A percentile compares a stretch with the other conserved stretches of the same genome.
Evolutionary conservation across 2,888 invertebrate genomes (phyloP).

Genomic region (Diadegma fenestrale): DNA sequence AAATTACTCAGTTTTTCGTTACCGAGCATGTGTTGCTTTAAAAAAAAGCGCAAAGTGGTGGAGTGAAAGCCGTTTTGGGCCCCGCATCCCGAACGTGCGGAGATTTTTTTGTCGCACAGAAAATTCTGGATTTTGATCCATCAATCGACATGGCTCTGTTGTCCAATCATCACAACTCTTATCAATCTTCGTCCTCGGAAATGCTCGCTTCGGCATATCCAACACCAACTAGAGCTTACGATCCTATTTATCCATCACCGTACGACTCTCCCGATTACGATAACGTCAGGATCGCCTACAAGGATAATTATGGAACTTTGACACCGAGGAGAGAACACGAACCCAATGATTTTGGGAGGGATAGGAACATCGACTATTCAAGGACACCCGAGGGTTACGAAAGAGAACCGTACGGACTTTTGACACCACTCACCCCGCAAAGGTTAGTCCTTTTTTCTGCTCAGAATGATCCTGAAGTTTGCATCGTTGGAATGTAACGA

Average conservation of each 20-base stretch:
- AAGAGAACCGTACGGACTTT: constrained; percentile 77
- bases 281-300: constrained; percentile 70
- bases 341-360: constrained; percentile 69
- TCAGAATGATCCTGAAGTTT: no score
- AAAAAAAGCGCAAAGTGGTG: constrained; percentile 46
- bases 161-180: constrained; percentile 78
- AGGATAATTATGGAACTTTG: constrained; percentile 74
- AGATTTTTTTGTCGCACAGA: neutral
- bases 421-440: constrained; percentile 80
- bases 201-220: constrained; percentile 77
- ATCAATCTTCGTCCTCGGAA: constrained; percentile 76
- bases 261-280: constrained; percentile 81
- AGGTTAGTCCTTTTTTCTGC: constrained; percentile 73
- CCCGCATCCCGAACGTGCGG: neutral
- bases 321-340: constrained; percentile 76
- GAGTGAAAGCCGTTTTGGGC: constrained; percentile 20
- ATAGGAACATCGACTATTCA: constrained; percentile 73
- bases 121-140: neutral
- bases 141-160: constrained; percentile 78
- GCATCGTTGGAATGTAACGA: no score
- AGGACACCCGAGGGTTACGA: constrained; percentile 79
- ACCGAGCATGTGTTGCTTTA: constrained; percentile 40
- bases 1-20: neutral
- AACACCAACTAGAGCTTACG: constrained; percentile 71
- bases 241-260: constrained; percentile 79